Evolutionary conservation across 2,797 vertebrate species (phyloP).

Genomic region (Enteromius paludinosus): DNA sequence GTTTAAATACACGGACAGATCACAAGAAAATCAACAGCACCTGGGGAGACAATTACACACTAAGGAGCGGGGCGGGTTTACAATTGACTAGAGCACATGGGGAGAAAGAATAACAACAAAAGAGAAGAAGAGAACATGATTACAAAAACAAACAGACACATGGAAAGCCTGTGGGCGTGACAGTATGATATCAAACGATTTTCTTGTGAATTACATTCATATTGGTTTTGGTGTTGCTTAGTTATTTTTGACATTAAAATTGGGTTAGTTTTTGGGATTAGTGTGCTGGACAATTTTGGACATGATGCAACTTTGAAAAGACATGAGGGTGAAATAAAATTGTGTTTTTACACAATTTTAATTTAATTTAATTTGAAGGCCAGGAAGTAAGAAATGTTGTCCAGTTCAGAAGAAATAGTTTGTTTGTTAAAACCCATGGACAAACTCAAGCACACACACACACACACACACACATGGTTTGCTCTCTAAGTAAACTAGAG

Average conservation of each 20-base stretch:
- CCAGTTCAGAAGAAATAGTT: neutral
- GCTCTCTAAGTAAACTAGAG: conserved; percentile 53
- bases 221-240: neutral
- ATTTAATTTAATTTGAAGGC: neutral
- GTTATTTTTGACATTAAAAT: neutral
- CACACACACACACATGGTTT: neutral
- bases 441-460: neutral
- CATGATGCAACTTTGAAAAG: neutral
- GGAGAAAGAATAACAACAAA: too few species aligned
- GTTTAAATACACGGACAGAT: too few species aligned
- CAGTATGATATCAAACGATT: too few species aligned
- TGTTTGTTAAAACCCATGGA: neutral
- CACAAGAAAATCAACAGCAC: too few species aligned
- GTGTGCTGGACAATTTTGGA: neutral
- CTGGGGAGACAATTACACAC: too few species aligned
- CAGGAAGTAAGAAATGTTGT: neutral
- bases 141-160: too few species aligned
- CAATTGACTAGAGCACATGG: too few species aligned
- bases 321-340: neutral
- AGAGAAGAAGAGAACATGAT: too few species aligned
- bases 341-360: neutral
- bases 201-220: neutral
- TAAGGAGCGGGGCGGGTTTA: too few species aligned
- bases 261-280: neutral
- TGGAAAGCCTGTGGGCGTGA: too few species aligned